Percentiles rank a stretch among this genome's conserved stretches.
These are phyloP conservation scores for Psephotus haematonotus DNA, from an alignment of 2,113 vertebrate species.

Conservation along the genomic window DNA sequence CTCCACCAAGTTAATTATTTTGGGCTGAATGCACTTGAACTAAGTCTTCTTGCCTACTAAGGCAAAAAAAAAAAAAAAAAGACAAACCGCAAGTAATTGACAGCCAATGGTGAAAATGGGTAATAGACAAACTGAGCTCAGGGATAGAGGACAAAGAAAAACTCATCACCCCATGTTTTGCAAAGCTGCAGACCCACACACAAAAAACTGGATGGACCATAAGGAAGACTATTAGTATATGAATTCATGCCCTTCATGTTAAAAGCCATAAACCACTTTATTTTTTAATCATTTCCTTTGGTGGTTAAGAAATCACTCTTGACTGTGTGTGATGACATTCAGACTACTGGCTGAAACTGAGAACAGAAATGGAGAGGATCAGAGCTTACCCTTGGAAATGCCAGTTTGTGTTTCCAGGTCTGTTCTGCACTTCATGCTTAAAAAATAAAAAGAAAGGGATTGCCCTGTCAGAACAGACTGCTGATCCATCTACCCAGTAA, in stretches of 20 bases:
- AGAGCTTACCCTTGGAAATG: not conserved
- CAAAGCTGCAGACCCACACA: not conserved
- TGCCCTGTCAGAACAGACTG: not conserved
- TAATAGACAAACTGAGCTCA: not conserved
- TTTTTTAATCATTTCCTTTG: not conserved
- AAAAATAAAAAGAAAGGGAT: not conserved
- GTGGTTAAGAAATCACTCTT: not conserved
- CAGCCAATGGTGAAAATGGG: not conserved
- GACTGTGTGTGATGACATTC: not conserved
- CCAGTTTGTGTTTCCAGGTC: not conserved
- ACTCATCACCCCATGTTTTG: not conserved
- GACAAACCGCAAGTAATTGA: not conserved
- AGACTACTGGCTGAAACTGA: not conserved
- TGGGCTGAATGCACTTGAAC: not conserved
- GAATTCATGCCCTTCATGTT: not conserved
- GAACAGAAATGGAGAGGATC: not conserved
- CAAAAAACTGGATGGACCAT: not conserved
- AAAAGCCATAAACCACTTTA: not conserved
- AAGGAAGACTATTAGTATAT: not conserved
- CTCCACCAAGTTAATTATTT: not conserved
- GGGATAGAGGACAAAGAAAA: not conserved
- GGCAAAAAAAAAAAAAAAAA: not conserved
- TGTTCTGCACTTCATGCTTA: not conserved
- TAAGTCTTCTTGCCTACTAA: not conserved
- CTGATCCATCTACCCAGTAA: not conserved